phyloP scores from a whole-genome alignment of 2,113 vertebrate species.

The Raphicerus campestris region DNA sequence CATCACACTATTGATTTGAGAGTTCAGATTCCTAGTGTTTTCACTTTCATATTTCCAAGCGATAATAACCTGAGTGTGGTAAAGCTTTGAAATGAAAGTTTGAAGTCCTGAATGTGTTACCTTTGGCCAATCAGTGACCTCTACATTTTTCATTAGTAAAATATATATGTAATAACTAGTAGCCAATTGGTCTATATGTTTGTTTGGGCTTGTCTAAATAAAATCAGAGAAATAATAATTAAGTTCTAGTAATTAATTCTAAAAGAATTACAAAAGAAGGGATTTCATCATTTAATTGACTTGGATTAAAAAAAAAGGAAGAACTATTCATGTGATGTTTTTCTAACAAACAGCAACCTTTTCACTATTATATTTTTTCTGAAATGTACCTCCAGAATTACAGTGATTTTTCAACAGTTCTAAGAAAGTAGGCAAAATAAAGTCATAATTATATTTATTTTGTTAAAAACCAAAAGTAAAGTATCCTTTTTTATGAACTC shows the following conservation, averaged over 20 bases:
- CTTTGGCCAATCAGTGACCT: not conserved
- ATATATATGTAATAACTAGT: not conserved
- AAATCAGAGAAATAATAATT: not conserved
- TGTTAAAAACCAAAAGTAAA: not conserved
- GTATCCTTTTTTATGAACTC: not conserved
- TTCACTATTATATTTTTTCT: not conserved
- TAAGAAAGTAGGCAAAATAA: not conserved
- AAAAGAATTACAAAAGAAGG: not conserved
- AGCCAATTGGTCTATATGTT: not conserved
- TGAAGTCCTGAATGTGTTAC: not conserved
- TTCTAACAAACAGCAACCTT: not conserved
- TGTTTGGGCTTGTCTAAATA: not conserved
- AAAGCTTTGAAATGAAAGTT: not conserved
- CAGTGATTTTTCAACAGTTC: not conserved
- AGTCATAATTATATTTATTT: not conserved
- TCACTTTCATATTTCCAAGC: not conserved
- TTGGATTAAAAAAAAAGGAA: not conserved
- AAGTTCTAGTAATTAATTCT: not conserved
- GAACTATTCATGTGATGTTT: not conserved
- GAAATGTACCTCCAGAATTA: not conserved
- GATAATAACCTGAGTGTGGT: not conserved
- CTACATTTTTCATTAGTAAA: not conserved
- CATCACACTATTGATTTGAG: not conserved
- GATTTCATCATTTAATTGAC: not conserved
- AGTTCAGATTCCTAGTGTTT: not conserved